phyloP scores from a whole-genome alignment of 1,140 invertebrate species.

The Drosophila erecta region DNA sequence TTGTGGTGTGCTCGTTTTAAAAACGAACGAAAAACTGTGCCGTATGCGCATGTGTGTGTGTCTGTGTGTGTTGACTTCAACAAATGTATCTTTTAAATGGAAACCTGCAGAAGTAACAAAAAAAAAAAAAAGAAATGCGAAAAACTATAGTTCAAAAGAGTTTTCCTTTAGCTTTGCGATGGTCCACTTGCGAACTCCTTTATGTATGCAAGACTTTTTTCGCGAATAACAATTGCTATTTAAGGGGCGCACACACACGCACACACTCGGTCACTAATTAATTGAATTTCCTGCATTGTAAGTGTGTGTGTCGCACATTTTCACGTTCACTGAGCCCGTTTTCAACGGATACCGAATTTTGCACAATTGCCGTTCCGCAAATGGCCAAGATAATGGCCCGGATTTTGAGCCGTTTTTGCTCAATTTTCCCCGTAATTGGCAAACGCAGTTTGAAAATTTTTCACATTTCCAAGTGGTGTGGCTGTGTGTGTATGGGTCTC shows the following conservation, averaged over 20 bases:
- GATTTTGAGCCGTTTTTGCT: conserved; percentile 5
- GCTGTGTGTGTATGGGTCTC: conserved; percentile 31
- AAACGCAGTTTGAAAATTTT: conserved; percentile 64
- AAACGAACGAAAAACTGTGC: conserved; percentile 51
- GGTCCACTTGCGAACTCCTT: conserved; percentile 15
- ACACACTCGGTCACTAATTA: conserved; percentile 42
- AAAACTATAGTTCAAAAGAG: not conserved
- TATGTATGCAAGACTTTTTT: conserved; percentile 3
- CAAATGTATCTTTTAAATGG: conserved; percentile 50
- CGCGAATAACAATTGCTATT: conserved; percentile 29
- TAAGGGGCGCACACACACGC: not conserved
- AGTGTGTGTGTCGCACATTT: conserved; percentile 36
- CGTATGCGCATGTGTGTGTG: conserved; percentile 37
- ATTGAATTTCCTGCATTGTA: conserved; percentile 59
- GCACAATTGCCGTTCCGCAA: conserved; percentile 31
- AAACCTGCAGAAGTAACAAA: conserved; percentile 31
- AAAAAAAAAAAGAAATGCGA: conserved; percentile 3
- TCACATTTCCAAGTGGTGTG: conserved; percentile 55
- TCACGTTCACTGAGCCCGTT: conserved; percentile 38
- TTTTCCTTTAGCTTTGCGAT: conserved; percentile 1
- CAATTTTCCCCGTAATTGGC: conserved; percentile 52
- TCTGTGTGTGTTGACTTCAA: conserved; percentile 22
- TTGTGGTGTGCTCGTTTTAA: conserved; percentile 66
- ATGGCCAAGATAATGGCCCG: conserved; percentile 24
- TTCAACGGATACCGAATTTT: conserved; percentile 58